Conservation (phyloP, 2,797 vertebrate genomes). For the Florisuga fusca region DNA sequence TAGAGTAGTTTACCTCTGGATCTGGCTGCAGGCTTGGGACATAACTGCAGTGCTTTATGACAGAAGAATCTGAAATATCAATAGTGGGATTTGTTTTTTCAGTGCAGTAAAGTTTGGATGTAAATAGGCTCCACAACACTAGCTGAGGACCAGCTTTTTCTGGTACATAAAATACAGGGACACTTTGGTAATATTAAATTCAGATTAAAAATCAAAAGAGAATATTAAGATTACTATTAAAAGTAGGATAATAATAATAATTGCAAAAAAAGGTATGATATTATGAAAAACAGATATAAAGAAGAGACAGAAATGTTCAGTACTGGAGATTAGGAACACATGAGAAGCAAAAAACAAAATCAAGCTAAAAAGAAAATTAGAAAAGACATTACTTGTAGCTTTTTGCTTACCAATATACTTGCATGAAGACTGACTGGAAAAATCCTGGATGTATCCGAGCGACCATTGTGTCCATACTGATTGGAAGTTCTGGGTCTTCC, state of each 20-base stretch:
- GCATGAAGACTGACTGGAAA: not conserved
- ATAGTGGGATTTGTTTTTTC: not conserved
- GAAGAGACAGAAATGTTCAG: not conserved
- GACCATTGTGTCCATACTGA: accelerated
- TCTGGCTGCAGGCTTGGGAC: not conserved
- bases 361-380: not conserved
- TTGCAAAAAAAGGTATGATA: not conserved
- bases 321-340: not conserved
- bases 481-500: not conserved
- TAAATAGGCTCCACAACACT: not conserved
- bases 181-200: not conserved
- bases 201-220: not conserved
- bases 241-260: not conserved
- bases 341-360: not conserved
- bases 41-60: not conserved
- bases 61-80: not conserved
- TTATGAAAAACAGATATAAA: not conserved
- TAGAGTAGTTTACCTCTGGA: not conserved
- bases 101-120: not conserved
- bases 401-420: not conserved
- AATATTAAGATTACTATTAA: not conserved
- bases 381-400: not conserved
- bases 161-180: not conserved
- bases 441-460: not conserved
- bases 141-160: not conserved